Conservation (phyloP, 2,113 vertebrate genomes). For the Bubo bubo region DNA sequence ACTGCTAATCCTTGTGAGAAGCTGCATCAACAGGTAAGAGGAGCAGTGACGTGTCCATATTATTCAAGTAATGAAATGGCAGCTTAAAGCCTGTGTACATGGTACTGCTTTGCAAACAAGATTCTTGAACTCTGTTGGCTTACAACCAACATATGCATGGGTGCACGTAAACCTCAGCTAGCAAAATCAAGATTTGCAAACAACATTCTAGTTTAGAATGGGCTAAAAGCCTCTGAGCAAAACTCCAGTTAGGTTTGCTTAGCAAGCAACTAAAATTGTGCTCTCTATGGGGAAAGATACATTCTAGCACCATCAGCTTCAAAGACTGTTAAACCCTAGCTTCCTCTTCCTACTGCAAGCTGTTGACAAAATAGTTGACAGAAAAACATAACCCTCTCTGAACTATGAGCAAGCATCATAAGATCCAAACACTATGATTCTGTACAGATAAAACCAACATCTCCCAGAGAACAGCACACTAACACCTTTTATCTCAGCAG, state of each 20-base stretch:
- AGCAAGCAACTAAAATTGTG: neutral
- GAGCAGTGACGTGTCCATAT: neutral
- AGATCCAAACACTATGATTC: neutral
- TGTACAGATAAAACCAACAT: neutral
- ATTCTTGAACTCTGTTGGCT: neutral
- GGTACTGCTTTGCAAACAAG: neutral
- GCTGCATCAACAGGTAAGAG: neutral
- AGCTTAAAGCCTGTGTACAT: neutral
- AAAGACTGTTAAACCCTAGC: neutral
- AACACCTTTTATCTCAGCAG: neutral
- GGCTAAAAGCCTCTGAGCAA: neutral
- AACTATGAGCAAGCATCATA: neutral
- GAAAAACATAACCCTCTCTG: neutral
- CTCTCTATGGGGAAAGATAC: neutral
- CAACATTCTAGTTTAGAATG: neutral
- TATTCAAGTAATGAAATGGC: neutral
- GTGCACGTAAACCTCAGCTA: neutral
- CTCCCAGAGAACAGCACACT: neutral
- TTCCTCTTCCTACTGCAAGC: neutral
- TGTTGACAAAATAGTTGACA: neutral
- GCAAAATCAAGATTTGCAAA: neutral
- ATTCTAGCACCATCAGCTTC: neutral
- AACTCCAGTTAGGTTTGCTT: neutral
- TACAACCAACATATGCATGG: neutral
- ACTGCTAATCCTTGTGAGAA: neutral